Base-by-base conservation (phyloP, 2,888 invertebrate genomes). In the Plutella xylostella region DNA sequence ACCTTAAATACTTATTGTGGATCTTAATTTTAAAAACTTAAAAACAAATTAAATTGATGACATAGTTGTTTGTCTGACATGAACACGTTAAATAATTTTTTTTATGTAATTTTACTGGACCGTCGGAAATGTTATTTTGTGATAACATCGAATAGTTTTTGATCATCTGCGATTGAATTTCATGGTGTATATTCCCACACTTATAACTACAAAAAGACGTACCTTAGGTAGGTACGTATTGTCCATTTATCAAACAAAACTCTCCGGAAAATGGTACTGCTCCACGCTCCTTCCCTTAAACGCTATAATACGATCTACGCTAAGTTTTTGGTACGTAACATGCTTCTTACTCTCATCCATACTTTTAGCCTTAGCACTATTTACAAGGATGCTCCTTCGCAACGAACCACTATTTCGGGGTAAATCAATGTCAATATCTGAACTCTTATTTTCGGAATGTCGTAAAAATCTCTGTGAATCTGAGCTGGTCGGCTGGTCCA, bases 371-470 rank as follows among this genome's bases (percentile, higher is more conserved):
- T 77, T 80, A 6, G 78, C 71, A 51, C 74, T 80, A 54, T 80
- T 84, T 56, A 85, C 73, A 45, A 85, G 72, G 34, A 85, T 82
- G 50, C 80, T 86, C 14, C 84, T 83, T 42, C 85, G 70, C 25
- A 86, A 63, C 11, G 87, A 86, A 42, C 71, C 66, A 48, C 78
- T 64, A 39, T 57, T 63, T 34, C 69, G 64, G 44, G 55, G 48
- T 33, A 44, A 43, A 47, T 76, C 77, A 37, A 65, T 53, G 54
- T 71, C 72, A 48, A 61, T 57, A 51, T 70, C 72, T 48, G 66
- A 53, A 15, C 14, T 30, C 65, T 65, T 56, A 50, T 53, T 49
- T 65, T 68, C 75, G 71, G 80, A 77, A 76, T 79, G 75, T 61
- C 63, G 63, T 54, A 68, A 63, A 56, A 72, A 71, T 57, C 65